Percentiles rank a stretch among this genome's conserved stretches.
phyloP scores from a whole-genome alignment of 2,888 invertebrate genomes.

The Caenorhabditis auriculariae region DNA sequence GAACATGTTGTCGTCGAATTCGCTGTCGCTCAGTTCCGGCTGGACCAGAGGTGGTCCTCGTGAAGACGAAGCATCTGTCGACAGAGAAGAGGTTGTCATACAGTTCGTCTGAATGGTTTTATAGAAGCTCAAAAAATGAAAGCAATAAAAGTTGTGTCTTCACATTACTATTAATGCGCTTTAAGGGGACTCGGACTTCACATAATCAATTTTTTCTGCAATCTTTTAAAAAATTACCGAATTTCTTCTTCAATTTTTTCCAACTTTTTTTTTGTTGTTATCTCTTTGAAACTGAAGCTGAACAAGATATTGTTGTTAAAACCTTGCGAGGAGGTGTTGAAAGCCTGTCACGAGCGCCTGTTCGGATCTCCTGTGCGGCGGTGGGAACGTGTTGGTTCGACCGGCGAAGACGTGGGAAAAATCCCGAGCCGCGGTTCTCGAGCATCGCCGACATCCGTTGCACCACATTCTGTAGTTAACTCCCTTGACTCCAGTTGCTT shows the following conservation, averaged over 20 bases:
- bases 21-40: constrained; percentile 56
- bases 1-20: constrained; percentile 37
- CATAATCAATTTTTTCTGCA: too few species aligned
- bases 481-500: background rate
- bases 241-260: background rate
- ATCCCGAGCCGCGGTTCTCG: constrained; percentile 24
- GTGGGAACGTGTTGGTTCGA: constrained; percentile 18
- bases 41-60: constrained; percentile 51
- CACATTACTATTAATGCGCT: too few species aligned
- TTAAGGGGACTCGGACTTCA: too few species aligned
- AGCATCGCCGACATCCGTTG: constrained; percentile 46
- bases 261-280: too few species aligned
- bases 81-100: constrained; percentile 52
- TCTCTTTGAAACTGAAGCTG: constrained; percentile 5
- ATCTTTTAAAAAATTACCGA: background rate
- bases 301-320: background rate
- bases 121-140: too few species aligned
- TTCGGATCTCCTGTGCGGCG: constrained; percentile 37
- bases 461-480: constrained; percentile 31
- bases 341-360: constrained; percentile 54
- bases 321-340: constrained; percentile 52
- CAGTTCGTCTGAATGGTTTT: constrained; percentile 19
- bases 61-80: constrained; percentile 52
- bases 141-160: too few species aligned
- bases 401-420: constrained; percentile 32